phyloP scores from a whole-genome alignment of 1,140 invertebrate species.

The Drosophila guanche region DNA sequence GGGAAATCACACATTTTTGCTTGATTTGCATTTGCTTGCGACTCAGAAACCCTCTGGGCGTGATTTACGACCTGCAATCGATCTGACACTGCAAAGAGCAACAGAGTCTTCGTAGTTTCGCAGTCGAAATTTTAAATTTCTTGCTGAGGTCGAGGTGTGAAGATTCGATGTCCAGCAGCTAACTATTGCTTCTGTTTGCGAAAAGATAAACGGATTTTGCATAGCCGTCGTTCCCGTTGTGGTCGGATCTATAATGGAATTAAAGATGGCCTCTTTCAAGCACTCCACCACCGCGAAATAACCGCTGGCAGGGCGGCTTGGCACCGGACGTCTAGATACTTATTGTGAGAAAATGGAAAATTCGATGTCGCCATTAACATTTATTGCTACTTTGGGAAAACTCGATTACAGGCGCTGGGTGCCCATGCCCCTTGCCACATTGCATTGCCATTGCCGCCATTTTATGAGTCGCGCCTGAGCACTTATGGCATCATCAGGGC shows the following conservation, averaged over 20 bases:
- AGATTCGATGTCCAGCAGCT: slow-evolving; percentile 9
- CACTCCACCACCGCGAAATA: slow-evolving; percentile 40
- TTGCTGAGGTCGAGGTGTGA: slow-evolving; percentile 23
- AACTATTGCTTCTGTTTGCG: slow-evolving; percentile 47
- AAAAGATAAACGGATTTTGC: background rate
- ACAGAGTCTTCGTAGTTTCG: background rate
- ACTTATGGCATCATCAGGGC: slow-evolving; percentile 74
- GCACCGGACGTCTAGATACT: slow-evolving; percentile 78
- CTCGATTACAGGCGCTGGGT: slow-evolving; percentile 64
- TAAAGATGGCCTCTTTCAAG: slow-evolving; percentile 55
- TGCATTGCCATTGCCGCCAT: slow-evolving; percentile 59
- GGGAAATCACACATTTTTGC: slow-evolving; percentile 74
- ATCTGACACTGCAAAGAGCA: slow-evolving; percentile 14
- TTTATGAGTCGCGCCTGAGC: slow-evolving; percentile 75
- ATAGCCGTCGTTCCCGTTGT: slow-evolving; percentile 1
- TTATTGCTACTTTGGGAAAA: slow-evolving; percentile 80
- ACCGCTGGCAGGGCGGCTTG: slow-evolving; percentile 30
- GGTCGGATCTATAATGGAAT: slow-evolving; percentile 40
- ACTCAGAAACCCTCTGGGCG: slow-evolving; percentile 16
- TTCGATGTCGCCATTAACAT: slow-evolving; percentile 81
- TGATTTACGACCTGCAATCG: slow-evolving; percentile 57
- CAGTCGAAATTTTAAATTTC: slow-evolving; percentile 20
- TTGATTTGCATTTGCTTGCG: slow-evolving; percentile 77
- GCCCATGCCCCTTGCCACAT: slow-evolving; percentile 1
- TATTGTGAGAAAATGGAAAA: slow-evolving; percentile 81